phyloP scores from a whole-genome alignment of 2,113 vertebrate species.

The Lepisosteus osseus region DNA sequence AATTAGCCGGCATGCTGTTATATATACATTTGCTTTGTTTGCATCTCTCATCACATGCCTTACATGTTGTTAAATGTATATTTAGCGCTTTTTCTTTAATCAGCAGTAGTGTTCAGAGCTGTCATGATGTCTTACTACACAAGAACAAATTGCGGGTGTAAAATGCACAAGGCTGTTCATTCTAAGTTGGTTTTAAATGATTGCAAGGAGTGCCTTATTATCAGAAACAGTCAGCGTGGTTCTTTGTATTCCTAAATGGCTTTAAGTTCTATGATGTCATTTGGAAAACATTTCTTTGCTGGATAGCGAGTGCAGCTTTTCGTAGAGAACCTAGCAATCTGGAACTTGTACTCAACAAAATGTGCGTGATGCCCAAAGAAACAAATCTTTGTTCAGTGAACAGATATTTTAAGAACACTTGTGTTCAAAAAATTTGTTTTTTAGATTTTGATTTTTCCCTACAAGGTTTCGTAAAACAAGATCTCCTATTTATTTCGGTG shows the following conservation, averaged over 20 bases:
- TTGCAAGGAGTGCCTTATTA: background rate
- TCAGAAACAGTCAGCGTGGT: background rate
- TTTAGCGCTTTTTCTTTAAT: background rate
- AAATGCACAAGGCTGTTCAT: background rate
- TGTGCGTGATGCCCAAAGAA: background rate
- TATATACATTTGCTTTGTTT: background rate
- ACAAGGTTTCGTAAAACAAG: too few relatives aligned
- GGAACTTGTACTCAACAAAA: background rate
- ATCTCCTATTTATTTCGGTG: too few relatives aligned
- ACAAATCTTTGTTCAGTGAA: background rate
- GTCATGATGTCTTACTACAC: background rate
- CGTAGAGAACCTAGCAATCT: background rate
- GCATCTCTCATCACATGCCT: background rate
- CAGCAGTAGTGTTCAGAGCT: background rate
- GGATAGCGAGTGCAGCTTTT: constrained; percentile 1
- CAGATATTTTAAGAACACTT: too few relatives aligned
- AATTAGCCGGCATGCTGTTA: background rate
- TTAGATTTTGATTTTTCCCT: too few relatives aligned
- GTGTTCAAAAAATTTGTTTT: too few relatives aligned
- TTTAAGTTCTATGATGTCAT: constrained; percentile 16
- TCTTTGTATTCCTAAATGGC: constrained; percentile 13
- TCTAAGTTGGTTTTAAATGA: constrained; percentile 7
- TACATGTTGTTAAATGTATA: background rate
- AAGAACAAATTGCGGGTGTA: background rate
- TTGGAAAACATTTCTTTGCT: constrained; percentile 14